Evolutionary conservation across 1,140 invertebrate genomes (phyloP).

Genomic region (Pinna nobilis): DNA sequence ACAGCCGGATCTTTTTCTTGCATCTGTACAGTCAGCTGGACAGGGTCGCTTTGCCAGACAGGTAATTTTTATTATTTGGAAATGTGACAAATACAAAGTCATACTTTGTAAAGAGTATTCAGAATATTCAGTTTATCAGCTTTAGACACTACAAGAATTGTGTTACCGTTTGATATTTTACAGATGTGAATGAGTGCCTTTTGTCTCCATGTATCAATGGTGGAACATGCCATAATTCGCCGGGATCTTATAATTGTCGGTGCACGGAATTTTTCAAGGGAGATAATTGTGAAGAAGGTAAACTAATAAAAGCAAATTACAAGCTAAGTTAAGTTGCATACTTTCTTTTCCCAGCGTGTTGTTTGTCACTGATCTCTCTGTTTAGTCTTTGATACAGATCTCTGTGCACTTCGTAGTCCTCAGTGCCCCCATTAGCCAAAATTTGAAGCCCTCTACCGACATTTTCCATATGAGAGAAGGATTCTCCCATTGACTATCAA

Average conservation of each 20-base stretch:
- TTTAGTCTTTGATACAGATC: too few relatives aligned
- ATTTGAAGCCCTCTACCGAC: background rate
- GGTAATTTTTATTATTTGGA: background rate
- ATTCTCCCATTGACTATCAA: background rate
- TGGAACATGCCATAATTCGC: background rate
- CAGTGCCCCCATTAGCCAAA: background rate
- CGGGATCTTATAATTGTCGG: slow-evolving; percentile 51
- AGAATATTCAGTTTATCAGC: too few relatives aligned
- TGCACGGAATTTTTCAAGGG: slow-evolving; percentile 98
- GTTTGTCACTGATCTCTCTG: too few relatives aligned
- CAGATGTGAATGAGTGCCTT: background rate
- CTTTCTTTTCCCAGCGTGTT: background rate
- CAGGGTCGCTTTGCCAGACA: background rate
- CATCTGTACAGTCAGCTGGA: background rate
- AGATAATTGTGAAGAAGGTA: slow-evolving; percentile 88
- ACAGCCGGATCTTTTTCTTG: slow-evolving; percentile 16
- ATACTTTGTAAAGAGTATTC: too few relatives aligned
- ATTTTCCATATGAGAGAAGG: background rate
- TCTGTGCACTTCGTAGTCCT: background rate
- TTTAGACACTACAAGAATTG: background rate
- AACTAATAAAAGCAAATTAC: background rate
- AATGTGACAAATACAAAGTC: too few relatives aligned
- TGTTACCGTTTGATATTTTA: background rate
- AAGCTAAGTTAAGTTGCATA: background rate
- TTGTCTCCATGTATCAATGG: background rate